Evolutionary conservation across 2,113 vertebrate species (phyloP), one percentile per base, ranked within the genome.

Genomic region (Pontoporia blainvillei): DNA sequence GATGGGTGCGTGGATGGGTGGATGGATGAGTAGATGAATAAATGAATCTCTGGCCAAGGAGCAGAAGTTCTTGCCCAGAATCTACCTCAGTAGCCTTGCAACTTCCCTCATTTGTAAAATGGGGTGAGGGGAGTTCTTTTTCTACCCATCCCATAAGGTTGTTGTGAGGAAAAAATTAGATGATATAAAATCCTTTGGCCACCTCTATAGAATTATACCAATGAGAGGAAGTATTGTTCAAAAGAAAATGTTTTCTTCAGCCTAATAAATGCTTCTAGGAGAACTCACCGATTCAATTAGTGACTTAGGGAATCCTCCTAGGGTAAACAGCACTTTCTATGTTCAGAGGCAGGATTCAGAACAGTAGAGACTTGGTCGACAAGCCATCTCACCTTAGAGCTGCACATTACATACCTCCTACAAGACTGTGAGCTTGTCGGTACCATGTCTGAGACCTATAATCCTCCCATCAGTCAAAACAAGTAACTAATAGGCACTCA

Each of bases 351-450:
- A 21, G 20, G 17, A 52, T 12, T 72, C 14, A 11, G 15, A 61
- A 20, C 4, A 52, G 11, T 4, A 0, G 14, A 49, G 7, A 2
- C 34, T 39, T 23, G 0, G 0, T 17, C 0, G 2, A 11, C 0
- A 1, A 11, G 25, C 46, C 25, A 0, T 13, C 62, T 71, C n/a
- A 31, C 75, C 29, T 29, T 1, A 8, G 66, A 25, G 44, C 20
- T 5, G 20, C n/a, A 11, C 1, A 5, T 23, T 4, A 6, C 1
- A 4, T 5, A 10, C 25, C 46, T 62, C 41, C 13, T 4, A 0
- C 3, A 23, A 25, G 88, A 9, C 17, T 5, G 11, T 11, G n/a
- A 69, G 15, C 17, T 27, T 44, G 5, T 1, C 59, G 20, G 62
- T 20, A 0, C 59, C 8, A 6, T 0, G 23, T 31, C 54, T 41